These are phyloP conservation scores for Thalassaphorura encarpata DNA, from an alignment of 1,140 invertebrate species.

Conservation along the genomic window DNA sequence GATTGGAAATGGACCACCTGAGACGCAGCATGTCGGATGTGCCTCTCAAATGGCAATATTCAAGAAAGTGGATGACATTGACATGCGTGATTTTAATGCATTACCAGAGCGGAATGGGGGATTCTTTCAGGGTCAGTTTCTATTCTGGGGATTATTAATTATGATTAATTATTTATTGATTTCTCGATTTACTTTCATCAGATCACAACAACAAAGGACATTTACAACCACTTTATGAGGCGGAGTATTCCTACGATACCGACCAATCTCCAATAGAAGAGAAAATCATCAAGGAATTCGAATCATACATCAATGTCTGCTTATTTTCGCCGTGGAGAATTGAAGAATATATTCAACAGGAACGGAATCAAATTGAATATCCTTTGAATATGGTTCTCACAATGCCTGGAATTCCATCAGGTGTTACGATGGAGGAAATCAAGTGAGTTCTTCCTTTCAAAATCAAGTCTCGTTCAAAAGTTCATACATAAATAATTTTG, in stretches of 20 bases:
- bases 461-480: too few species aligned
- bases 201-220: not conserved
- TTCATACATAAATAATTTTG: too few species aligned
- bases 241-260: constrained; percentile 17
- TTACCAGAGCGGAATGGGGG: too few species aligned
- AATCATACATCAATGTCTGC: constrained; percentile 13
- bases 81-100: not conserved
- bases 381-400: too few species aligned
- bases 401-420: too few species aligned
- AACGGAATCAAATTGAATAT: too few species aligned
- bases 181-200: not conserved
- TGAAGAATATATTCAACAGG: too few species aligned
- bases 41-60: constrained; percentile 31
- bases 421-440: too few species aligned
- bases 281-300: constrained; percentile 14
- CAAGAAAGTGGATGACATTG: not conserved
- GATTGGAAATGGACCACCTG: constrained; percentile 18
- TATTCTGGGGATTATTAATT: too few species aligned
- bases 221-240: constrained; percentile 15
- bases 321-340: not conserved
- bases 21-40: constrained; percentile 13
- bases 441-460: too few species aligned
- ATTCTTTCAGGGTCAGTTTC: too few species aligned
- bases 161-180: not conserved
- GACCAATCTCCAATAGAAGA: constrained; percentile 12